Conservation (phyloP, 2,113 vertebrate genomes). For the Catharus bicknelli region DNA sequence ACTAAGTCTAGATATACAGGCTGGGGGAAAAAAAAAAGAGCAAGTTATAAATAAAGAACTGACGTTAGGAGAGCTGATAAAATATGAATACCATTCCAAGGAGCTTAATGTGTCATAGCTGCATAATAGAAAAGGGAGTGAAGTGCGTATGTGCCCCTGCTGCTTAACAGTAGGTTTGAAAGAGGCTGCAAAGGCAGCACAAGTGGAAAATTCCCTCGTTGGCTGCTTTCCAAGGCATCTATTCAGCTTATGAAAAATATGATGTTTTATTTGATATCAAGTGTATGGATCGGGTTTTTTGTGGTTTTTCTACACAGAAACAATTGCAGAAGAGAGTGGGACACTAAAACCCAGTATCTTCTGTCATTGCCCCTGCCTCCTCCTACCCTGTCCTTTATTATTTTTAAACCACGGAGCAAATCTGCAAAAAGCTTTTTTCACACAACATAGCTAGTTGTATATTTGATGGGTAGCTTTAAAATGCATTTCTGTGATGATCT, state of each 20-base stretch:
- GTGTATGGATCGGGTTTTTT: not conserved
- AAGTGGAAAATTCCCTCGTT: constrained; percentile 51
- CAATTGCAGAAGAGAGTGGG: not conserved
- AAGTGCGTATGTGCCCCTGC: constrained; percentile 37
- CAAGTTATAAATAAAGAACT: constrained; percentile 44
- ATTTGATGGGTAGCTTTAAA: not conserved
- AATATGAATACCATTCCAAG: constrained; percentile 65
- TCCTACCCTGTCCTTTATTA: not conserved
- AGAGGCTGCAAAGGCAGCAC: constrained; percentile 45
- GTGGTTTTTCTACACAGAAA: not conserved
- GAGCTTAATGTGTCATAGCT: constrained; percentile 59
- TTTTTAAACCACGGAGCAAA: not conserved
- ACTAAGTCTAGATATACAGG: constrained; percentile 23
- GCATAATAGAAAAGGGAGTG: constrained; percentile 54
- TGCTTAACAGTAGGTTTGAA: constrained; percentile 46
- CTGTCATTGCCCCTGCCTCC: not conserved
- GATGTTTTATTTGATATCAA: constrained; percentile 48
- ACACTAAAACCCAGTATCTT: not conserved
- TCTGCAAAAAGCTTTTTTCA: not conserved
- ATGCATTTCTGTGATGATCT: constrained; percentile 5
- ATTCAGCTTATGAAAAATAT: constrained; percentile 48
- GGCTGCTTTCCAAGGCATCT: constrained; percentile 41
- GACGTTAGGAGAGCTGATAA: constrained; percentile 58
- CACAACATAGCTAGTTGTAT: not conserved
- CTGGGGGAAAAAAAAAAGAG: not conserved